phyloP scores from a whole-genome alignment of 2,113 vertebrate species.

The Ceyx cyanopectus region DNA sequence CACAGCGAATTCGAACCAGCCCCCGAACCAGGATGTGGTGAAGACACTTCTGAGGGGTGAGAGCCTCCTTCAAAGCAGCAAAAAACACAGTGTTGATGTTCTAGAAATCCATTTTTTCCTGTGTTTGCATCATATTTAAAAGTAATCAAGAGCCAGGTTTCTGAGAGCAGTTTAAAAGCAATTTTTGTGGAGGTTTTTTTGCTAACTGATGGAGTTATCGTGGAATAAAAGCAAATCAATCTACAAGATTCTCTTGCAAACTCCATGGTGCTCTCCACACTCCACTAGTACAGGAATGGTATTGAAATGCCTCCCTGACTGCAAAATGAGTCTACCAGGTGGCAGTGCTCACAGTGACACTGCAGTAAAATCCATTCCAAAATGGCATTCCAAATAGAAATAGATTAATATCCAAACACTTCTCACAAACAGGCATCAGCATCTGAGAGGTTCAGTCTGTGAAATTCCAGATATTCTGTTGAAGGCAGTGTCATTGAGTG shows the following conservation, averaged over 20 bases:
- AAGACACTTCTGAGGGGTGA: conserved; percentile 89
- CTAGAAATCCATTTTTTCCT: not conserved
- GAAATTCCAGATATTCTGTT: not conserved
- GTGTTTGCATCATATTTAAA: not conserved
- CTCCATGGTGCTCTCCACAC: not conserved
- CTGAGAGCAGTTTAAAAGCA: not conserved
- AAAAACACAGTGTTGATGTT: not conserved
- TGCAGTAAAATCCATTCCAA: not conserved
- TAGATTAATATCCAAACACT: not conserved
- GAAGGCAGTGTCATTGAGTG: not conserved
- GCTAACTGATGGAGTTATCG: not conserved
- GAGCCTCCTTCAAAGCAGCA: conserved; percentile 84
- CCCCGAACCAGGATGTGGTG: conserved; percentile 91
- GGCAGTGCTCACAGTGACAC: not conserved
- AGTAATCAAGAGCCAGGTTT: not conserved
- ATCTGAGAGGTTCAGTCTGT: not conserved
- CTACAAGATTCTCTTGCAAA: not conserved
- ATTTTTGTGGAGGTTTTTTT: not conserved
- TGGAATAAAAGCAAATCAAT: not conserved
- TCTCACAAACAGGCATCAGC: not conserved
- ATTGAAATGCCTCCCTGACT: not conserved
- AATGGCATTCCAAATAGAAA: not conserved
- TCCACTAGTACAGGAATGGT: not conserved
- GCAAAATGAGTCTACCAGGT: not conserved
- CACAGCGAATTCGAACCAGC: conserved; percentile 92